These are phyloP conservation scores for Eristalis tenax DNA, from an alignment of 2,888 invertebrate species.

Conservation along the genomic window DNA sequence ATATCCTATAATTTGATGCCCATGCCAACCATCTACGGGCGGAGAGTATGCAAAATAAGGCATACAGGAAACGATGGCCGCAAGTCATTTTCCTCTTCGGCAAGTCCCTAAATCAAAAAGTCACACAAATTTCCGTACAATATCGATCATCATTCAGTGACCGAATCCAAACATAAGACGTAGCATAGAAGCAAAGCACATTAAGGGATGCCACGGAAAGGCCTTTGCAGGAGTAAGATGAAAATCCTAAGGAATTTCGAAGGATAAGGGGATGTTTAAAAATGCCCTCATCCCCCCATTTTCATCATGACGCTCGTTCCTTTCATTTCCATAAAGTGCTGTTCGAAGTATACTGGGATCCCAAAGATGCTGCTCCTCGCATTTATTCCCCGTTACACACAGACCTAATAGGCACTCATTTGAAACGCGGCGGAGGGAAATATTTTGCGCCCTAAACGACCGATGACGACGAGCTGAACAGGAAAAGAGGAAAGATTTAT, in stretches of 20 bases:
- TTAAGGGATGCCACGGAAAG: not conserved
- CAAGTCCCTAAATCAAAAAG: conserved; percentile 64
- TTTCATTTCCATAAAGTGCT: conserved; percentile 49
- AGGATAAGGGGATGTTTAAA: not conserved
- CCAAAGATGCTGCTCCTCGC: conserved; percentile 6
- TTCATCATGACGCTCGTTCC: conserved; percentile 19
- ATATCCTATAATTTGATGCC: conserved; percentile 20
- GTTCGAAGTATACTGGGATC: conserved; percentile 4
- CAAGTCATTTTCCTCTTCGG: conserved; percentile 62
- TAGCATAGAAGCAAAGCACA: not conserved
- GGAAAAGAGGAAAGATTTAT: conserved; percentile 55
- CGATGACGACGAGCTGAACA: conserved; percentile 43
- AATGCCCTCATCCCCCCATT: not conserved
- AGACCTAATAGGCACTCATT: conserved; percentile 62
- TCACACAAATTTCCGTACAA: conserved; percentile 51
- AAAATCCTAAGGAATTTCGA: conserved; percentile 31
- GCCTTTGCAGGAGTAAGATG: conserved; percentile 14
- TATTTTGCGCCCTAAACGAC: conserved; percentile 43
- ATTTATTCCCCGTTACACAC: conserved; percentile 48
- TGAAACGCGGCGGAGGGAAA: conserved; percentile 19
- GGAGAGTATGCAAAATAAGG: conserved; percentile 31
- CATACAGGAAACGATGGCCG: conserved; percentile 19
- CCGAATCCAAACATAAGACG: conserved; percentile 38
- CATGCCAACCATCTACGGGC: not conserved
- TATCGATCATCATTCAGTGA: conserved; percentile 61